These are phyloP conservation scores for Mionectes olivaceus DNA, from an alignment of 2,797 vertebrate genomes.

Conservation along the genomic window DNA sequence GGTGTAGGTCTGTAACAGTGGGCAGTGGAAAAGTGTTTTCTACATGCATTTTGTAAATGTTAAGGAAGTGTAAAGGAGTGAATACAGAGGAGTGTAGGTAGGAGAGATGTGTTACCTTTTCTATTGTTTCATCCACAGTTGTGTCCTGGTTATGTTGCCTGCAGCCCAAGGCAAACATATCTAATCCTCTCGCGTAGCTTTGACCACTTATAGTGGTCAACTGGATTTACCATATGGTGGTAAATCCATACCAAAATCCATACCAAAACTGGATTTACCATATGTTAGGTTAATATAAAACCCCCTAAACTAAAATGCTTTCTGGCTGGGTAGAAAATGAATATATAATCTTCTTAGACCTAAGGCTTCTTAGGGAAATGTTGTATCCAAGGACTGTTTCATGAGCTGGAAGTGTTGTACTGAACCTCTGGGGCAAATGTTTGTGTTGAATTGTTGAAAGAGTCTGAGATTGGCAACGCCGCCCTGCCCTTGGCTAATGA, in stretches of 20 bases:
- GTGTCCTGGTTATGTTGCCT: background rate
- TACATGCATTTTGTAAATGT: background rate
- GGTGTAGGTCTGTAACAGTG: background rate
- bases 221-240: too few species aligned
- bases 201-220: background rate
- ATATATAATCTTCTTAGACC: background rate
- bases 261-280: too few species aligned
- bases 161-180: background rate
- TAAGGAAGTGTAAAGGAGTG: background rate
- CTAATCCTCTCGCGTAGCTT: background rate
- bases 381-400: background rate
- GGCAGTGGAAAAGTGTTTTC: background rate
- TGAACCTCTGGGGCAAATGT: slow-evolving; percentile 55
- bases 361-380: background rate
- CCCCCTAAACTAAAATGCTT: background rate
- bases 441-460: slow-evolving; percentile 56
- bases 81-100: background rate
- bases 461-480: slow-evolving; percentile 47
- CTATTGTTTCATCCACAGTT: background rate
- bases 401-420: background rate
- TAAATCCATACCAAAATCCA: too few species aligned
- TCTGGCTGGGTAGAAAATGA: background rate
- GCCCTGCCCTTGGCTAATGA: slow-evolving; percentile 57
- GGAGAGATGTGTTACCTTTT: background rate
- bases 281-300: background rate